Percentiles rank a stretch among this genome's conserved stretches.
Evolutionary conservation across 2,888 invertebrate species (phyloP).

Genomic region (Xylophagus ater): DNA sequence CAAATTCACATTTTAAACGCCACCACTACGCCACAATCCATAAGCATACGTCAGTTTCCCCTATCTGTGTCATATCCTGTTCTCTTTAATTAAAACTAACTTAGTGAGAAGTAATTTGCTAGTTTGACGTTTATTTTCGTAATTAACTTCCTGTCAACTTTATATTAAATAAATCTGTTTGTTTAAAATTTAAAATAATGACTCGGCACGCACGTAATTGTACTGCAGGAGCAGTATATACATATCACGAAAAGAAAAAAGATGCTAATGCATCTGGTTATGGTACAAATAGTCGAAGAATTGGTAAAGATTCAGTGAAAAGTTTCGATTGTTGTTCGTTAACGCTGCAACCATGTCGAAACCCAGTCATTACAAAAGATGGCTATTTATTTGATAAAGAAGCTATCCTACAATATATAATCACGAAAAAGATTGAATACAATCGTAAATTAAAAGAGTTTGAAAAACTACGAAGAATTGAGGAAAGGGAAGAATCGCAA

Average conservation of each 20-base stretch:
- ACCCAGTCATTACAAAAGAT: conserved; percentile 82
- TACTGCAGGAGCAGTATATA: conserved; percentile 96
- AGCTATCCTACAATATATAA: conserved; percentile 87
- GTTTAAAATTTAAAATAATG: conserved; percentile 51
- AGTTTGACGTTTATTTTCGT: too few species aligned
- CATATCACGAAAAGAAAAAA: conserved; percentile 94
- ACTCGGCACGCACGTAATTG: conserved; percentile 96
- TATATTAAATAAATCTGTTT: too few species aligned
- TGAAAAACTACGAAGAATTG: conserved; percentile 72
- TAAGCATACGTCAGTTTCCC: too few species aligned
- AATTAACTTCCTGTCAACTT: too few species aligned
- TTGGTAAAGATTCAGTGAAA: conserved; percentile 62
- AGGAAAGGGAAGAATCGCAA: conserved; percentile 58
- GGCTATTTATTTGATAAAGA: conserved; percentile 96
- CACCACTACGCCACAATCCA: too few species aligned
- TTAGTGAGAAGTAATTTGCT: too few species aligned
- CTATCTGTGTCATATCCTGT: too few species aligned
- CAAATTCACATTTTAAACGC: too few species aligned
- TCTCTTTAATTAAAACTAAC: too few species aligned
- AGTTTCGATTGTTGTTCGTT: conserved; percentile 97
- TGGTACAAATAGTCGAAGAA: conserved; percentile 70
- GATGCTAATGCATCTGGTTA: conserved; percentile 93
- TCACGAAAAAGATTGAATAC: conserved; percentile 88
- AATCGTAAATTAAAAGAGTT: conserved; percentile 82
- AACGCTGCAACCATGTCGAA: conserved; percentile 89